Evolutionary conservation across 92 coral and sea anemone species (phyloP).

Genomic region (Muricea muricata): DNA sequence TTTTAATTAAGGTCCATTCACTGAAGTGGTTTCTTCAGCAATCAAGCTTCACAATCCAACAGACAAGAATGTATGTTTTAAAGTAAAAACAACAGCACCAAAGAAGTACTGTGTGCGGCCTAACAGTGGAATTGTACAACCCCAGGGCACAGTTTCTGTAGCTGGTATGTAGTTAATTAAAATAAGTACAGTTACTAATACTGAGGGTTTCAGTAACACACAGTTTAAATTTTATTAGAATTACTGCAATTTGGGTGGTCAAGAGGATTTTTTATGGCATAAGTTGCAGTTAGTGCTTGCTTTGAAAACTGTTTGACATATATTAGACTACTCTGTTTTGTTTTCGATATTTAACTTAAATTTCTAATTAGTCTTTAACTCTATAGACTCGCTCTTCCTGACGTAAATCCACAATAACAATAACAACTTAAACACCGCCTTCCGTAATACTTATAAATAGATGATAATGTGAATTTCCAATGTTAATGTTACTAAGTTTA

Average conservation of each 20-base stretch:
- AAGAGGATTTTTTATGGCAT: too few species aligned
- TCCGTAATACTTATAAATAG: too few species aligned
- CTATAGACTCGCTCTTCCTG: too few species aligned
- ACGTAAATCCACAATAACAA: too few species aligned
- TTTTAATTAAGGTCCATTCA: conserved; percentile 81
- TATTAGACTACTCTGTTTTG: not conserved
- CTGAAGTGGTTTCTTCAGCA: conserved; percentile 89
- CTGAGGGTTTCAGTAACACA: not conserved
- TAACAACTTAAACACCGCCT: too few species aligned
- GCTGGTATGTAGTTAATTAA: conserved; percentile 68
- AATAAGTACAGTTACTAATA: not conserved
- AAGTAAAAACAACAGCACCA: conserved; percentile 98
- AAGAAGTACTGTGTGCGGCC: conserved; percentile 97
- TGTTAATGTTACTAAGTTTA: too few species aligned
- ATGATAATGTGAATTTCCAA: too few species aligned
- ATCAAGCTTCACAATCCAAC: conserved; percentile 91
- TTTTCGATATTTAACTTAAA: too few species aligned
- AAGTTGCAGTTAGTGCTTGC: too few species aligned
- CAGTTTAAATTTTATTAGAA: not conserved
- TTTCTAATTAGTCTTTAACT: too few species aligned
- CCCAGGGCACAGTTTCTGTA: conserved; percentile 83
- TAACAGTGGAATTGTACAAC: conserved; percentile 87
- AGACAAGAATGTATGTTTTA: conserved; percentile 87
- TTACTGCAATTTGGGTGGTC: too few species aligned
- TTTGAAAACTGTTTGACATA: too few species aligned